These are phyloP conservation scores for Halcyon badia DNA, from an alignment of 2,797 vertebrate genomes.

Conservation along the genomic window DNA sequence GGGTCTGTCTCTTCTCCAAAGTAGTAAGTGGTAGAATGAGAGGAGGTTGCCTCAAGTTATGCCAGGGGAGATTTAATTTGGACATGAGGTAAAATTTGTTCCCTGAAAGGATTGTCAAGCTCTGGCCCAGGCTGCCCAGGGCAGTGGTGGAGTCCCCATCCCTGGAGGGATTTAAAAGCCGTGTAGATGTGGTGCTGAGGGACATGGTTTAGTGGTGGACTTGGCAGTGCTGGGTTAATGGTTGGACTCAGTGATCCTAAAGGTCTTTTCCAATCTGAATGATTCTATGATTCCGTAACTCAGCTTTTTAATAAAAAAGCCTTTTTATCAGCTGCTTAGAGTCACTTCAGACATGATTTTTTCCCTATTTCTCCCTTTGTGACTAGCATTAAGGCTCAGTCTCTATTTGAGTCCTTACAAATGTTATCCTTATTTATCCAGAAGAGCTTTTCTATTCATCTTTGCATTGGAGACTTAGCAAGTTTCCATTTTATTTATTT, in stretches of 20 bases:
- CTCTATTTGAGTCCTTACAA: neutral
- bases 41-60: neutral
- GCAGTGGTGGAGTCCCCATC: neutral
- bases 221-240: neutral
- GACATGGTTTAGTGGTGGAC: neutral
- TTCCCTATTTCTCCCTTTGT: neutral
- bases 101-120: no score
- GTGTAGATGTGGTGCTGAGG: neutral
- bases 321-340: neutral
- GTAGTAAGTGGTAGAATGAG: neutral
- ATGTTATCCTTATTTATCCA: neutral
- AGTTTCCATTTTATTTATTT: constrained; percentile 35
- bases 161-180: neutral
- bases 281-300: neutral
- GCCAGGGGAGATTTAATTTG: neutral
- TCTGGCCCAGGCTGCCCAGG: neutral
- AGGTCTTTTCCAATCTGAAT: neutral
- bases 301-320: neutral
- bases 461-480: neutral
- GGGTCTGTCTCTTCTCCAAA: neutral
- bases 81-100: no score
- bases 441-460: constrained; percentile 1
- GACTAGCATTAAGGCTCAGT: neutral
- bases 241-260: neutral
- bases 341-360: neutral